Conservation (phyloP, 2,888 invertebrate genomes). For the Isotomurus palustris region DNA sequence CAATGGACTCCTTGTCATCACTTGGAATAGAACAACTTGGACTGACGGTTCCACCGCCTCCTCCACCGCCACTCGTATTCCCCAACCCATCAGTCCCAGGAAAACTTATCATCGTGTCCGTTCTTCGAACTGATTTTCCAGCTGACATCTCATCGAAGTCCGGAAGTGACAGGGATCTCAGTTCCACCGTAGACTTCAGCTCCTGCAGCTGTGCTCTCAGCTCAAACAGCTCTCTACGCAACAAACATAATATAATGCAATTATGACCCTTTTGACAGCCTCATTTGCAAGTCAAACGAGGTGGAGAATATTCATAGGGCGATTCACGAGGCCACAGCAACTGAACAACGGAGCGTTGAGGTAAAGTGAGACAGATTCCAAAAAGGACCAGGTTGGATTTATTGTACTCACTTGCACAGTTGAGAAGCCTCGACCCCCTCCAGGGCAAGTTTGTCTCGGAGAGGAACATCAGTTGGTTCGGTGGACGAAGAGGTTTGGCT, state of each 20-base stretch:
- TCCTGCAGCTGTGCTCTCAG: slow-evolving; percentile 44
- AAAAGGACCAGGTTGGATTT: slow-evolving; percentile 4
- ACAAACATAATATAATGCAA: too few relatives aligned
- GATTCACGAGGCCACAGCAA: too few relatives aligned
- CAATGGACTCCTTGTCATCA: slow-evolving; percentile 46
- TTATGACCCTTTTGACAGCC: too few relatives aligned
- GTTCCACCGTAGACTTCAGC: slow-evolving; percentile 43
- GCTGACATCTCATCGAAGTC: slow-evolving; percentile 42
- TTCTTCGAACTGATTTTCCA: slow-evolving; percentile 37
- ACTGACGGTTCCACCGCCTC: slow-evolving; percentile 32
- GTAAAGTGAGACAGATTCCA: too few relatives aligned
- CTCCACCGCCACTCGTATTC: slow-evolving; percentile 17
- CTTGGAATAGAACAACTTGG: slow-evolving; percentile 45
- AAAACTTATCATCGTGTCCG: slow-evolving; percentile 44
- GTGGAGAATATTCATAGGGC: too few relatives aligned
- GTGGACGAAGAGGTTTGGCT: slow-evolving; percentile 24
- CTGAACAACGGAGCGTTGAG: too few relatives aligned
- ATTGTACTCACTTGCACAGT: slow-evolving; percentile 47
- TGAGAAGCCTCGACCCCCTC: slow-evolving; percentile 48
- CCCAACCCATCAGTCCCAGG: slow-evolving; percentile 39
- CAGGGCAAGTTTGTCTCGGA: slow-evolving; percentile 46
- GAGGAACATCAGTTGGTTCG: slow-evolving; percentile 43
- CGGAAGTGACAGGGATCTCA: slow-evolving; percentile 39
- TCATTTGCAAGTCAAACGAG: too few relatives aligned
- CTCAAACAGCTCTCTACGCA: slow-evolving; percentile 44